Evolutionary conservation across 2,113 vertebrate genomes (phyloP).

Genomic region (Equus przewalskii): DNA sequence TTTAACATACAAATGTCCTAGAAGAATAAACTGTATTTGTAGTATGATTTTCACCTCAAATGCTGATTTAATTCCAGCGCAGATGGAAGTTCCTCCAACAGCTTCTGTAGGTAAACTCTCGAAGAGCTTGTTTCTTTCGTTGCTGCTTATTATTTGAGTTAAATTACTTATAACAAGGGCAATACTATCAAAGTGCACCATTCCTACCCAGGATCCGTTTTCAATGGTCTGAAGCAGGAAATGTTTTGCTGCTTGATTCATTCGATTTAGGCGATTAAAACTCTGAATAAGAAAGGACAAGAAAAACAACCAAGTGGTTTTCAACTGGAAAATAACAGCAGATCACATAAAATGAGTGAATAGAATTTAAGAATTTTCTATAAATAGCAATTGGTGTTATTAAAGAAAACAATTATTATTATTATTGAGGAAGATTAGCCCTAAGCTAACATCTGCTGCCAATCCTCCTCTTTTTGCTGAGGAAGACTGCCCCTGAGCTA

Average conservation of each 20-base stretch:
- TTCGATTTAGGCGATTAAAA: slow-evolving; percentile 36
- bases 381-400: background rate
- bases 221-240: slow-evolving; percentile 85
- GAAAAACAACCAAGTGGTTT: background rate
- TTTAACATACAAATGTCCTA: background rate
- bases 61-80: slow-evolving; percentile 75
- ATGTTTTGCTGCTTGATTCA: slow-evolving; percentile 81
- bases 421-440: no score
- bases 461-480: no score
- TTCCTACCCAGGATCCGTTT: slow-evolving; percentile 82
- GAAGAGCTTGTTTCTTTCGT: slow-evolving; percentile 50
- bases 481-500: no score
- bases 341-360: background rate
- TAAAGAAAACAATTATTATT: background rate
- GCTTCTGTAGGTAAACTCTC: background rate
- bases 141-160: slow-evolving; percentile 61
- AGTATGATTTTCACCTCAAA: slow-evolving; percentile 81
- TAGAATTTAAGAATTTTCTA: background rate
- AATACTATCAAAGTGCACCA: slow-evolving; percentile 70
- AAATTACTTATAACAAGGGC: background rate
- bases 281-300: background rate
- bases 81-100: slow-evolving; percentile 77
- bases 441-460: no score
- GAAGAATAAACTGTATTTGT: background rate
- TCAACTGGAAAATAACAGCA: background rate